Percentiles rank a stretch among this genome's conserved stretches.
Conservation (phyloP, 2,888 invertebrate species). For the Pycnomerus fuliginosus region DNA sequence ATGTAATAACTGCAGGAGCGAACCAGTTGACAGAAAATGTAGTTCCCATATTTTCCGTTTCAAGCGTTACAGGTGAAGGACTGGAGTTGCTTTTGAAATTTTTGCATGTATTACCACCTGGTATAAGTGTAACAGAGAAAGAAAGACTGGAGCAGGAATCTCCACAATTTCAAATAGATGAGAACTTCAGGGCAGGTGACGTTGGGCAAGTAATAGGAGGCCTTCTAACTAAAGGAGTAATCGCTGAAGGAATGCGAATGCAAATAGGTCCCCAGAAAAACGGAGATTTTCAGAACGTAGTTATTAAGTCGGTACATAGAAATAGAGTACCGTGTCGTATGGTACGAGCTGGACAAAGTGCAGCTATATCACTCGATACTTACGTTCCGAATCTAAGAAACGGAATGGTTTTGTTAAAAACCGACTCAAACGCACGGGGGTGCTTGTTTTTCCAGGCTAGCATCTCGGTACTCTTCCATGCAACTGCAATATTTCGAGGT, state of each 20-base stretch:
- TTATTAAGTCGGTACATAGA: conserved; percentile 83
- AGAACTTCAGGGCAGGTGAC: conserved; percentile 84
- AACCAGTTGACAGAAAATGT: conserved; percentile 64
- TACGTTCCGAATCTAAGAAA: conserved; percentile 64
- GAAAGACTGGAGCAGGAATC: conserved; percentile 74
- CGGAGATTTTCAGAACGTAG: conserved; percentile 75
- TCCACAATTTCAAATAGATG: conserved; percentile 91
- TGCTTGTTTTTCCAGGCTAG: conserved; percentile 75
- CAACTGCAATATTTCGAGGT: conserved; percentile 78
- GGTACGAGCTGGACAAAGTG: conserved; percentile 89
- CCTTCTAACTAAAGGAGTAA: conserved; percentile 77
- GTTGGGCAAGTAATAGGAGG: conserved; percentile 85
- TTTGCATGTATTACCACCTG: conserved; percentile 78
- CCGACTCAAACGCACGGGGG: conserved; percentile 56
- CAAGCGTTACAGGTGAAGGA: conserved; percentile 86
- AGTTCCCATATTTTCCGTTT: conserved; percentile 83
- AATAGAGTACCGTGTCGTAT: conserved; percentile 88
- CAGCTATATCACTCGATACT: conserved; percentile 74
- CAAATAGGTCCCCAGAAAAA: conserved; percentile 75
- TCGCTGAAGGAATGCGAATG: conserved; percentile 80
- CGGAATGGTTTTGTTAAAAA: conserved; percentile 81
- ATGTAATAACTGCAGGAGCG: conserved; percentile 73
- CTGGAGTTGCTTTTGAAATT: conserved; percentile 81
- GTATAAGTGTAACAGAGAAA: conserved; percentile 62
- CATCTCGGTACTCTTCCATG: conserved; percentile 85